phyloP scores from a whole-genome alignment of 2,797 vertebrate genomes.

The Centroberyx gerrardi region DNA sequence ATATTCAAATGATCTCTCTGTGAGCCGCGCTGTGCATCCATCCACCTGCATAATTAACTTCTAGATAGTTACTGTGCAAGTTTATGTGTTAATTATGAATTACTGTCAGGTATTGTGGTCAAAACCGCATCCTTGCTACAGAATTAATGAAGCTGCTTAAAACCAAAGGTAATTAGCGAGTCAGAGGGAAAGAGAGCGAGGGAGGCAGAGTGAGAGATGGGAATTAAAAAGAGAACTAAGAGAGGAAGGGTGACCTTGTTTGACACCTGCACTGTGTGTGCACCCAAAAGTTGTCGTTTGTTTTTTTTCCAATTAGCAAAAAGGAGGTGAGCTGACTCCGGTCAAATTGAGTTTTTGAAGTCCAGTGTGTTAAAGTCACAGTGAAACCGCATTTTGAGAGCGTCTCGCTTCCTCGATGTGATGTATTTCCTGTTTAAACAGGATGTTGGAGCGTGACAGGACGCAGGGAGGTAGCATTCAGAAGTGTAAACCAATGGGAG shows the following conservation, averaged over 20 bases:
- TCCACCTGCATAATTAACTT: constrained; percentile 15
- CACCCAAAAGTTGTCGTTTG: background rate
- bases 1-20: constrained; percentile 16
- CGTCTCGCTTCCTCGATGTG: too few relatives aligned
- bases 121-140: constrained; percentile 35
- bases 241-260: constrained; percentile 29
- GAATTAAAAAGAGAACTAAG: constrained; percentile 8
- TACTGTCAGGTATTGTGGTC: constrained; percentile 58
- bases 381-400: too few relatives aligned
- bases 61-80: constrained; percentile 25
- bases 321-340: background rate
- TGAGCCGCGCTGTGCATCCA: background rate
- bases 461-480: too few relatives aligned
- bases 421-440: too few relatives aligned
- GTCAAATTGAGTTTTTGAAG: too few relatives aligned
- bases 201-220: background rate
- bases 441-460: too few relatives aligned
- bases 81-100: constrained; percentile 63
- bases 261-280: background rate
- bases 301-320: constrained; percentile 7
- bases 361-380: too few relatives aligned
- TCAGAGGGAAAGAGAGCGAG: background rate
- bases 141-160: constrained; percentile 65
- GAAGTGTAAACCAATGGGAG: too few relatives aligned
- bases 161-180: constrained; percentile 59